phyloP scores from a whole-genome alignment of 2,113 vertebrate genomes.

The Pithys albifrons region DNA sequence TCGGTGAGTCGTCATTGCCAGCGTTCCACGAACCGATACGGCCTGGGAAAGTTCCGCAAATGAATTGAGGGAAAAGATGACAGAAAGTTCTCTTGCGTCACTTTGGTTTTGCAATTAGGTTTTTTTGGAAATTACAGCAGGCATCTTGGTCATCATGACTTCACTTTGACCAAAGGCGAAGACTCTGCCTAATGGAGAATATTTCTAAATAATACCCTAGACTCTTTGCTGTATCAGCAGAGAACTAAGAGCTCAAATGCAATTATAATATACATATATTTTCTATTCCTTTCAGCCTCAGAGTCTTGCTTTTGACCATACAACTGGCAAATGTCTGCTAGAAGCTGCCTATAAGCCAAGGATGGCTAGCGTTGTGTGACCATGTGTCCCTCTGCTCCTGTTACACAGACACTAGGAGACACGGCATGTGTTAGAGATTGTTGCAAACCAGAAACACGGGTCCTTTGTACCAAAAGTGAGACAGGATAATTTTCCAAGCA shows the following conservation, averaged over 20 bases:
- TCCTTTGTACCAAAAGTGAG: neutral
- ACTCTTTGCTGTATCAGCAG: slow-evolving; percentile 8
- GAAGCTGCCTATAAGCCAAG: neutral
- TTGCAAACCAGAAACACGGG: neutral
- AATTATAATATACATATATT: neutral
- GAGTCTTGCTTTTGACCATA: neutral
- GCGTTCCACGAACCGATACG: slow-evolving; percentile 83
- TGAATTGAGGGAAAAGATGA: neutral
- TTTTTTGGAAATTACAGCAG: neutral
- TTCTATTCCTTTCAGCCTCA: neutral
- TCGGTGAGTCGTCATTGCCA: slow-evolving; percentile 82
- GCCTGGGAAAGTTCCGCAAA: slow-evolving; percentile 71
- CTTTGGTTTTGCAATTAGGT: neutral
- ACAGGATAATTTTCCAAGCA: neutral
- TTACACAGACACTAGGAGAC: neutral
- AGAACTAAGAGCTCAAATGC: neutral
- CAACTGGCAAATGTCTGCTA: neutral
- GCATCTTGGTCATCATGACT: neutral
- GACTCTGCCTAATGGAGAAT: neutral
- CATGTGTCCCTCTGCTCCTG: neutral
- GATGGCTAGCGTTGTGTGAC: neutral
- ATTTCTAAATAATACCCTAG: slow-evolving; percentile 14
- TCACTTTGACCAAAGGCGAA: neutral
- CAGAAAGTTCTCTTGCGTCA: neutral
- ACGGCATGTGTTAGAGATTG: neutral